Conservation (phyloP, 1,140 invertebrate species). For the Vanessa atalanta region DNA sequence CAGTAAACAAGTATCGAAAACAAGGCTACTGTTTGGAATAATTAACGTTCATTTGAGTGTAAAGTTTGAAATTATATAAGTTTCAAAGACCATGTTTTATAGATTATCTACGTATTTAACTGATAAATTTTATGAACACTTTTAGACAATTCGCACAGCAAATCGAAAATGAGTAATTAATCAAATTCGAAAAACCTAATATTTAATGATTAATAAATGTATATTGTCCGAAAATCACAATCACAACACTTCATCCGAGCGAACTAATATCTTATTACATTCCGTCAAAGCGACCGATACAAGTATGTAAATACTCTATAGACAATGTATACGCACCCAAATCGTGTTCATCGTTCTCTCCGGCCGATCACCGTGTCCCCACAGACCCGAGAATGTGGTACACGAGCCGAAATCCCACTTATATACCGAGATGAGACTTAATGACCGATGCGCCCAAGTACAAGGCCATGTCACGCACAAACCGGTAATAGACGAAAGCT, state of each 20-base stretch:
- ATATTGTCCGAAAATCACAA: neutral
- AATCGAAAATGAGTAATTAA: neutral
- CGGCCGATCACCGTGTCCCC: conserved; percentile 29
- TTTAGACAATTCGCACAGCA: neutral
- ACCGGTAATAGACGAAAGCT: conserved; percentile 52
- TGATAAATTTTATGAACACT: neutral
- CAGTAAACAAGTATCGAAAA: no score
- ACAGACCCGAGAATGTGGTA: conserved; percentile 42
- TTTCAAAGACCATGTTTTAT: no score
- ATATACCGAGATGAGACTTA: conserved; percentile 45
- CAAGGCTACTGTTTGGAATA: no score
- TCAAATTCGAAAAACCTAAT: neutral
- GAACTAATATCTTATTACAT: neutral
- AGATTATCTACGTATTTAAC: no score
- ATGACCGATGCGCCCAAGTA: conserved; percentile 45
- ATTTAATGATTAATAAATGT: no score
- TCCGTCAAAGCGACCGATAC: neutral
- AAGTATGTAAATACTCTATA: neutral
- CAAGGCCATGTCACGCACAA: conserved; percentile 44
- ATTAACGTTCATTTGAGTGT: no score
- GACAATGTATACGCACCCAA: conserved; percentile 45
- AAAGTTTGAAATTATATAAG: no score
- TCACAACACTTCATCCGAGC: neutral
- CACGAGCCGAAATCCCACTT: conserved; percentile 37
- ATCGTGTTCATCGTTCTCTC: conserved; percentile 39